Conservation (phyloP, 2,797 vertebrate species). For the Saxicola maurus region DNA sequence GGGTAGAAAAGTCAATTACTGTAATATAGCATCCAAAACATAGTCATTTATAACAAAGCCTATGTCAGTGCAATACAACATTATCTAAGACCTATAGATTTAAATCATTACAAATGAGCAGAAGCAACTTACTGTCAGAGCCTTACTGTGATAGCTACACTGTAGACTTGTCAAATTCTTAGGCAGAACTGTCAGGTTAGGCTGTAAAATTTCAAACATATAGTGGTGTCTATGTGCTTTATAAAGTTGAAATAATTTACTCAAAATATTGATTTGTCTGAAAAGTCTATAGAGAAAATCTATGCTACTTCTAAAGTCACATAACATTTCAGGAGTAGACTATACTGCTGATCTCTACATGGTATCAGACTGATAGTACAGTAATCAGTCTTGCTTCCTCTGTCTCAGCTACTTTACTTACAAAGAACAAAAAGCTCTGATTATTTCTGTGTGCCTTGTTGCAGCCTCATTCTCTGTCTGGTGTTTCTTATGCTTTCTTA, state of each 20-base stretch:
- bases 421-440: neutral
- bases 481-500: neutral
- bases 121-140: neutral
- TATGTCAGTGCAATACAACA: neutral
- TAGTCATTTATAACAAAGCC: neutral
- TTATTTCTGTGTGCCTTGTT: neutral
- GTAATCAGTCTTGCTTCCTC: neutral
- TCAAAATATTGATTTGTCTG: neutral
- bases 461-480: neutral
- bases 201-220: neutral
- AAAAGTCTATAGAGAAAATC: neutral
- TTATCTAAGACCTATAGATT: neutral
- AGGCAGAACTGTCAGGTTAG: neutral
- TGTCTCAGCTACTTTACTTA: neutral
- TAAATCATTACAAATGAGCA: neutral
- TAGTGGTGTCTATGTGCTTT: neutral
- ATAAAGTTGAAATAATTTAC: neutral
- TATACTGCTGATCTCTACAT: neutral
- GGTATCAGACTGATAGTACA: neutral
- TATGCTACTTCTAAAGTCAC: neutral
- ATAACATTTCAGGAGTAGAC: neutral
- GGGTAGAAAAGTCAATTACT: neutral
- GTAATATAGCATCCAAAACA: neutral
- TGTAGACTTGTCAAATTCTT: neutral
- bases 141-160: neutral